phyloP scores from a whole-genome alignment of 2,888 invertebrate species.

The Cecidostiba fungosa region DNA sequence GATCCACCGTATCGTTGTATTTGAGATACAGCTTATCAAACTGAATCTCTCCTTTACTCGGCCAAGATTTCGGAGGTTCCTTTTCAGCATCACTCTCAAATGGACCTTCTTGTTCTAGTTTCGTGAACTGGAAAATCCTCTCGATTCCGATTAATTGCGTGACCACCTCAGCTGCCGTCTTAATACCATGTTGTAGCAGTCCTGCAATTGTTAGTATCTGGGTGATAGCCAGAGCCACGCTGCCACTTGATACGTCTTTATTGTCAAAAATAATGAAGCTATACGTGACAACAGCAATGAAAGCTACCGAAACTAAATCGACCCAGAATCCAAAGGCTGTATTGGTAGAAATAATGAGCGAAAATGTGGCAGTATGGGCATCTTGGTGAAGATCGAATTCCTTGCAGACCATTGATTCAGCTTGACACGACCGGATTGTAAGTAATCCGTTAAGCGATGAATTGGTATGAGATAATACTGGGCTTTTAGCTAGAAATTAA shows the following conservation, averaged over 20 bases:
- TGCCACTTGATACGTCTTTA: conserved; percentile 82
- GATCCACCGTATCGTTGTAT: conserved; percentile 83
- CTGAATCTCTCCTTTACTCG: conserved; percentile 84
- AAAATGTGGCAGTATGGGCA: conserved; percentile 85
- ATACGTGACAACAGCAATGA: conserved; percentile 80
- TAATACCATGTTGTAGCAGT: conserved; percentile 84
- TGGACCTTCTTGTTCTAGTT: conserved; percentile 87
- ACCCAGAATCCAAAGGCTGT: conserved; percentile 86
- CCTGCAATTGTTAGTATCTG: conserved; percentile 88
- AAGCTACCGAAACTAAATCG: conserved; percentile 84
- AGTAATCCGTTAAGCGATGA: conserved; percentile 92
- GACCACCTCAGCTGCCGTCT: conserved; percentile 59
- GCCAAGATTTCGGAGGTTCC: conserved; percentile 85
- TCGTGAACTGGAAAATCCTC: conserved; percentile 89
- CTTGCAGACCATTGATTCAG: conserved; percentile 87
- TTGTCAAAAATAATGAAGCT: conserved; percentile 48
- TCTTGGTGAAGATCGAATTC: conserved; percentile 90
- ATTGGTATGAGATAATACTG: conserved; percentile 94
- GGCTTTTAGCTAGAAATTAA: conserved; percentile 83
- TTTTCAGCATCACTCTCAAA: conserved; percentile 83
- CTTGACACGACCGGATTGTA: conserved; percentile 91
- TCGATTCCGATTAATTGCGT: conserved; percentile 84
- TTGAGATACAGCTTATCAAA: conserved; percentile 85
- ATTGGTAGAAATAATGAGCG: conserved; percentile 83
- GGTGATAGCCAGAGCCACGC: conserved; percentile 88